These are phyloP conservation scores for Amblyopsis rosae DNA, from an alignment of 2,113 vertebrate species.

Conservation along the genomic window DNA sequence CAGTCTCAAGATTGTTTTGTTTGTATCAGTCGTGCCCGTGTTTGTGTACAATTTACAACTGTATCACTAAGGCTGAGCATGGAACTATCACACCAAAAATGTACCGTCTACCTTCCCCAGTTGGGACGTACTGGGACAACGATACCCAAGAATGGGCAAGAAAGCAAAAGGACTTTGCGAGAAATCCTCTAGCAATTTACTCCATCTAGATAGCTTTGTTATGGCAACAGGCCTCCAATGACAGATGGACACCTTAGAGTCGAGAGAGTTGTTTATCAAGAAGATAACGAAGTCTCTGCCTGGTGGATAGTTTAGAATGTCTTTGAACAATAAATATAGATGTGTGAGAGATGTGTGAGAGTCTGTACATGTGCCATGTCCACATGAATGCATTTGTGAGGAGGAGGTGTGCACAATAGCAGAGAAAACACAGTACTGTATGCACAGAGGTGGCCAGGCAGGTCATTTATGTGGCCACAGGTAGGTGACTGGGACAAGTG, in stretches of 20 bases:
- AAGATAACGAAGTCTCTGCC: constrained; percentile 8
- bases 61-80: neutral
- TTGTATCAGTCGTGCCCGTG: too few species aligned
- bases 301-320: constrained; percentile 8
- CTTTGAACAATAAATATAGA: constrained; percentile 11
- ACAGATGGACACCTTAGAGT: constrained; percentile 16
- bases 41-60: too few species aligned
- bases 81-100: constrained; percentile 14
- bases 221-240: constrained; percentile 3
- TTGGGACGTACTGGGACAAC: constrained; percentile 16
- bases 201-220: constrained; percentile 7
- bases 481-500: neutral
- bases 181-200: neutral
- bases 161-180: neutral
- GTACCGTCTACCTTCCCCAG: neutral
- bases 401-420: too few species aligned
- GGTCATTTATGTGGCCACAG: neutral
- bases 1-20: too few species aligned
- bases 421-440: neutral
- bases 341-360: constrained; percentile 9
- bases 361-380: neutral
- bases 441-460: neutral
- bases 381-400: too few species aligned
- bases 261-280: constrained; percentile 27
- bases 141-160: neutral